Base-by-base conservation (phyloP, 2,797 vertebrate species). In the Esox lucius region DNA sequence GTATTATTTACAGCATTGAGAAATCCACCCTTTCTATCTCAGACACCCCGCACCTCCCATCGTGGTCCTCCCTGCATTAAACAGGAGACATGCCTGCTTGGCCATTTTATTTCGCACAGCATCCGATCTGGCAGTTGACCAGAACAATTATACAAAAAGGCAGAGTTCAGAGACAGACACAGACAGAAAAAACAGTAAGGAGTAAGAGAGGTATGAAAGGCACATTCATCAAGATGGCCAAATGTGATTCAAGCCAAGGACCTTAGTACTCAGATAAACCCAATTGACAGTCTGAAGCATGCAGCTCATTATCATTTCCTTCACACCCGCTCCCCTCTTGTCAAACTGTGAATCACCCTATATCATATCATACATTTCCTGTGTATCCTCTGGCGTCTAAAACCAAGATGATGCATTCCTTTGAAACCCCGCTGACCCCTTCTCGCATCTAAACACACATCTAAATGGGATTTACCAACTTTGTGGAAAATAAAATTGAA, bases 401-500 rank as follows among this genome's bases (percentile, higher is more conserved):
- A 67, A 79, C 26, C 76, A 71, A 49, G 65, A 33, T 72, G 68
- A 81, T 83, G 79, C 68, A 83, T 83, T 85, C 67, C 65, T 67
- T 80, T 82, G 77, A 76, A 78, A 78, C 75, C 68, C 51, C 76
- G 62, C 73, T 65, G 71, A 35, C 59, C 35, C 83, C 79, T 78
- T 71, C 73, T 76, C 78, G 78, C 76, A 90, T 85, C 85, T 79
- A 83, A 81, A 46, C 42, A 19, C 56, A 59, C 56, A 59, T 61
- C 56, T 61, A 61, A 24, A 86, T 88, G 82, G 83, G 85, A 88
- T 87, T 84, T 76, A 73, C 76, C 78, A 78, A 70, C 80, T 84
- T 81, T 91, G 89, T 92, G 90, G 87, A 92, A 93, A 85, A 84
- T 88, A 84, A 90, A 89, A 88, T 91, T 86, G 80, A 78, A 81